Conservation (phyloP, 1,140 invertebrate species). For the Dufourea novaeangliae region DNA sequence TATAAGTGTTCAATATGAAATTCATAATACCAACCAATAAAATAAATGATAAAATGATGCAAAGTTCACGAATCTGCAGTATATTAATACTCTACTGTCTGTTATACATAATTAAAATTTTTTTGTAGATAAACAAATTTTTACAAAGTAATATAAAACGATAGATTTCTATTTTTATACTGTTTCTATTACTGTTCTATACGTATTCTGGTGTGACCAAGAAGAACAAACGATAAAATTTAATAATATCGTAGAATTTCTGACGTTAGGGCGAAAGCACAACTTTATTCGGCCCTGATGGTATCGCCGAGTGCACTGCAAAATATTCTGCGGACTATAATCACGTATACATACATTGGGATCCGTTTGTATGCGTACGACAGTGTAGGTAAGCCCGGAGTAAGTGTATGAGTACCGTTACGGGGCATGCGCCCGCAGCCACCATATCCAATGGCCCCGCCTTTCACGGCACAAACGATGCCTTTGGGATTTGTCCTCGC, state of each 20-base stretch:
- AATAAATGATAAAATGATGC: too few species aligned
- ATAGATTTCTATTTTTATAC: too few species aligned
- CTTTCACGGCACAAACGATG: conserved; percentile 70
- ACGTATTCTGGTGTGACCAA: background rate
- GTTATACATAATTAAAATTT: too few species aligned
- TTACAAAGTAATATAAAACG: too few species aligned
- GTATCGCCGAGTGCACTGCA: conserved; percentile 43
- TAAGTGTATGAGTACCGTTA: conserved; percentile 68
- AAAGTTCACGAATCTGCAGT: too few species aligned
- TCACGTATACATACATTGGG: conserved; percentile 37
- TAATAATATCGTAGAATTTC: background rate
- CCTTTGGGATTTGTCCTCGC: conserved; percentile 78
- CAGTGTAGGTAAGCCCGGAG: background rate
- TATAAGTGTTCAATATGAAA: too few species aligned
- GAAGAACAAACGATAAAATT: background rate
- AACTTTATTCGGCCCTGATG: conserved; percentile 40
- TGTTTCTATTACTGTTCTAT: too few species aligned
- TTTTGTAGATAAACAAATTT: too few species aligned
- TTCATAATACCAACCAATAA: too few species aligned
- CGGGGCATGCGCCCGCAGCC: conserved; percentile 69
- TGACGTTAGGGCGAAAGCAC: background rate
- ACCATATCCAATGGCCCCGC: conserved; percentile 68
- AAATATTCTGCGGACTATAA: conserved; percentile 60
- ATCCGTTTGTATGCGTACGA: background rate
- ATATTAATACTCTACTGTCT: too few species aligned